A percentile compares a stretch with the other conserved stretches of the same genome.
phyloP scores from a whole-genome alignment of 2,113 vertebrate genomes.

The Paraplagusia blochii region DNA sequence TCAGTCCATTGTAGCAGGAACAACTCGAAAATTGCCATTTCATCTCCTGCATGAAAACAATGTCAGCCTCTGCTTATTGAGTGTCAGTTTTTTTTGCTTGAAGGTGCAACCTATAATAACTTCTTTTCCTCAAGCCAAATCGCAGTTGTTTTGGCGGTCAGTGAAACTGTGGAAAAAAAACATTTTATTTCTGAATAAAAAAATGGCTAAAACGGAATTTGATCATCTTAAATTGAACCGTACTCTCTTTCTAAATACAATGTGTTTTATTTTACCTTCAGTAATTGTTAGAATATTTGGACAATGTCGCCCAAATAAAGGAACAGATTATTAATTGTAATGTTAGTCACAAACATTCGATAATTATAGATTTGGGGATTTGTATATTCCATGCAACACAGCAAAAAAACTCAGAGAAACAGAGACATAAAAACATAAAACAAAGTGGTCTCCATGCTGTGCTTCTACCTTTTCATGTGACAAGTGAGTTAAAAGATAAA shows the following conservation, averaged over 20 bases:
- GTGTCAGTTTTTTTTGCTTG: neutral
- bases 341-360: neutral
- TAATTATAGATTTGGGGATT: conserved; percentile 22
- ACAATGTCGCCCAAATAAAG: no score
- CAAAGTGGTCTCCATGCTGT: conserved; percentile 50
- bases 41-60: neutral
- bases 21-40: neutral
- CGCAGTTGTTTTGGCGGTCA: neutral
- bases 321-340: no score
- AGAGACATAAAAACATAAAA: conserved; percentile 2
- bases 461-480: conserved; percentile 82
- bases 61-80: neutral
- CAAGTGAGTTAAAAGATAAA: conserved; percentile 93
- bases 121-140: neutral
- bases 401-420: neutral
- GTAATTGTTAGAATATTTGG: no score
- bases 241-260: no score
- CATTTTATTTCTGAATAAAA: no score
- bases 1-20: neutral
- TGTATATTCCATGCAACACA: conserved; percentile 39
- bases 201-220: no score
- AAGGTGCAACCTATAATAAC: neutral
- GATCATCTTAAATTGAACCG: no score
- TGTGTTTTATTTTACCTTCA: no score
- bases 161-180: neutral